Evolutionary conservation across 2,797 vertebrate species (phyloP).

Genomic region (Bryconaethiops microstoma): DNA sequence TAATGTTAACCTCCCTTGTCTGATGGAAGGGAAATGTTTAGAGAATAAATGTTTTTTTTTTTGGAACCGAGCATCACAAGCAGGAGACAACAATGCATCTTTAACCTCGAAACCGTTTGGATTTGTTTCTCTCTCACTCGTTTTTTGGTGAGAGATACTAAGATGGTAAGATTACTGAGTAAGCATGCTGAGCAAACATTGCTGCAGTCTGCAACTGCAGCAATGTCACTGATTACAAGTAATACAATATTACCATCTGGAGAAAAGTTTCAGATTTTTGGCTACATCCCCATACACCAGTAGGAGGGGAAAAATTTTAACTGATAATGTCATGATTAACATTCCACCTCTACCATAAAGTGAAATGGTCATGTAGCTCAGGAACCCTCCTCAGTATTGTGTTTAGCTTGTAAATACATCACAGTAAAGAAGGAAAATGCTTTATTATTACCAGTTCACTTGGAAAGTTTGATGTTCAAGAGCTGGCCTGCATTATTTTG

Average conservation of each 20-base stretch:
- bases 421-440: not conserved
- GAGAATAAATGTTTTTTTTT: constrained; percentile 16
- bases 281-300: not conserved
- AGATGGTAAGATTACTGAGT: not conserved
- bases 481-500: too few relatives aligned
- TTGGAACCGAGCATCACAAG: not conserved
- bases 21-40: not conserved
- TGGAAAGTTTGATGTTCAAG: not conserved
- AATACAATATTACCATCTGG: not conserved
- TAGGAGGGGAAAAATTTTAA: not conserved
- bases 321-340: not conserved
- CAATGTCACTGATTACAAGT: too few relatives aligned
- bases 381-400: not conserved
- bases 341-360: not conserved
- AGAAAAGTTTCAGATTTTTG: not conserved
- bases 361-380: not conserved
- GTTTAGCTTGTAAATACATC: not conserved
- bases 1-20: constrained; percentile 14
- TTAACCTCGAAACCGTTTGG: too few relatives aligned
- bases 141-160: too few relatives aligned
- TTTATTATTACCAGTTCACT: not conserved
- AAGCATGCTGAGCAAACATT: not conserved
- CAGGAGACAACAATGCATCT: not conserved
- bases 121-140: too few relatives aligned
- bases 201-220: too few relatives aligned